Evolutionary conservation across 2,888 invertebrate species (phyloP).

Genomic region (Lagria hirta): DNA sequence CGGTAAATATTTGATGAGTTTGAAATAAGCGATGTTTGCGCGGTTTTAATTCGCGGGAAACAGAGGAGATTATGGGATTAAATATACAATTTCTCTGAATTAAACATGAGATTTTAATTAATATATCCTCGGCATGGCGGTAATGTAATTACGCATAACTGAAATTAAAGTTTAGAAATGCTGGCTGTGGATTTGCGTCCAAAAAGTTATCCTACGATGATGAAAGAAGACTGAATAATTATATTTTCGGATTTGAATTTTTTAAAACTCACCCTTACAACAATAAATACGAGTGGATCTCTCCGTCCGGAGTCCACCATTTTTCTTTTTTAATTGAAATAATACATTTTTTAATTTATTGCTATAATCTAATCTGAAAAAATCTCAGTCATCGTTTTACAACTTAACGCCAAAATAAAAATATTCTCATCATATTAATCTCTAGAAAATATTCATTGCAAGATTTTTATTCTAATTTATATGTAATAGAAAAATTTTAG

Average conservation of each 20-base stretch:
- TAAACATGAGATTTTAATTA: conserved; percentile 56
- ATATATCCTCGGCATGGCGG: conserved; percentile 50
- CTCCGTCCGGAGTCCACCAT: background rate
- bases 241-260: conserved; percentile 23
- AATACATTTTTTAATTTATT: too few species aligned
- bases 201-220: conserved; percentile 33
- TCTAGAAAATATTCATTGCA: too few species aligned
- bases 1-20: conserved; percentile 48
- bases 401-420: too few species aligned
- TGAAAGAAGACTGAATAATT: conserved; percentile 27
- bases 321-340: too few species aligned
- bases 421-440: too few species aligned
- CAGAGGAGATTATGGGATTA: conserved; percentile 54
- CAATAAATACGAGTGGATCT: too few species aligned
- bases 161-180: conserved; percentile 49
- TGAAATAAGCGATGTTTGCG: conserved; percentile 52
- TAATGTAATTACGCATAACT: conserved; percentile 49
- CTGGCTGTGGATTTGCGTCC: conserved; percentile 32
- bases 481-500: too few species aligned
- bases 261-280: conserved; percentile 14
- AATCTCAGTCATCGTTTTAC: too few species aligned
- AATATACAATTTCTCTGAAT: conserved; percentile 55
- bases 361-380: too few species aligned
- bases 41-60: conserved; percentile 53
- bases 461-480: too few species aligned